These are phyloP conservation scores for Halisarca cf. caerulea DNA, from an alignment of 37 sponge, comb jelly and placozoan genomes.

Conservation along the genomic window DNA sequence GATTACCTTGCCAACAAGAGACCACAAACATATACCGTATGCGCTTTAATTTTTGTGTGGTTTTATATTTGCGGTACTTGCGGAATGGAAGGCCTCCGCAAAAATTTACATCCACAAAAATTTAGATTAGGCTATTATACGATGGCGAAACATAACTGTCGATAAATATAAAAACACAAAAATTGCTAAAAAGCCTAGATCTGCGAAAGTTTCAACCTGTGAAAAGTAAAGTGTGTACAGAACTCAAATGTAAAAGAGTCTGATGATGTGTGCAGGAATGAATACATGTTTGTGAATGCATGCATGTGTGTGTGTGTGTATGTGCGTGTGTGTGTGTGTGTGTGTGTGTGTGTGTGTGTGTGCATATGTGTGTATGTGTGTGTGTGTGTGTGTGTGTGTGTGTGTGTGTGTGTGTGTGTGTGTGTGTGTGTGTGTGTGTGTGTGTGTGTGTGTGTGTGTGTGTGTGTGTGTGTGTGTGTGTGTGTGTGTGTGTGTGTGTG, in stretches of 20 bases:
- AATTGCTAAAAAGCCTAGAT: too few relatives aligned
- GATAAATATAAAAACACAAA: too few relatives aligned
- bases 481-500: constrained; percentile 66
- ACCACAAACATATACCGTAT: too few relatives aligned
- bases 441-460: constrained; percentile 64
- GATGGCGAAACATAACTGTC: too few relatives aligned
- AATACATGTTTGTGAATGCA: neutral
- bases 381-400: constrained; percentile 25
- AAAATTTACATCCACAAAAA: too few relatives aligned
- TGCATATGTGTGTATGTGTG: neutral
- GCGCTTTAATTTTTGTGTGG: too few relatives aligned
- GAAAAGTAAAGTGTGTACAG: too few relatives aligned
- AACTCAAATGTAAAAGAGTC: neutral
- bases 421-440: constrained; percentile 60
- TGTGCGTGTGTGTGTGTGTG: constrained; percentile 10
- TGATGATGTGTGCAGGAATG: neutral
- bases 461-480: constrained; percentile 62
- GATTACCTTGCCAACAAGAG: too few relatives aligned
- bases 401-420: constrained; percentile 17
- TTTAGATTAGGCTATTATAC: too few relatives aligned
- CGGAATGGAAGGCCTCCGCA: too few relatives aligned
- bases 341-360: constrained; percentile 16
- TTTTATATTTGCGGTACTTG: too few relatives aligned
- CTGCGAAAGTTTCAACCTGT: too few relatives aligned
- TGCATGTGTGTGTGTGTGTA: neutral